A percentile compares a stretch with the other conserved stretches of the same genome.
Conservation (phyloP, 2,888 invertebrate species). For the Hirtodrosophila histrioides region DNA sequence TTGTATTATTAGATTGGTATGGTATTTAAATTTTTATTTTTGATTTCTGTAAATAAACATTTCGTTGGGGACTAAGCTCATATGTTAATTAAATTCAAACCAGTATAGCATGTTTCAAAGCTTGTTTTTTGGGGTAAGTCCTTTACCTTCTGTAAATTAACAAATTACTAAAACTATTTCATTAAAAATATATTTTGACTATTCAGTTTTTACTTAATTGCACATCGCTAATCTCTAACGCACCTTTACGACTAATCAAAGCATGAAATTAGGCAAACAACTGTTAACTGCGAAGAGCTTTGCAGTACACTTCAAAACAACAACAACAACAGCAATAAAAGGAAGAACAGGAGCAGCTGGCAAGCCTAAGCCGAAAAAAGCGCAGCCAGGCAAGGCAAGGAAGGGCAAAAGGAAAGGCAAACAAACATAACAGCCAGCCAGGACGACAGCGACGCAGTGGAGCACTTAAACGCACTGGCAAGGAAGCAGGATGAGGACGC, state of each 20-base stretch:
- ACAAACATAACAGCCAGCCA: conserved; percentile 36
- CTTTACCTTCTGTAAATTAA: no score
- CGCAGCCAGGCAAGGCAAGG: conserved; percentile 33
- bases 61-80: no score
- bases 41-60: no score
- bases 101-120: no score
- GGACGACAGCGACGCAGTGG: conserved; percentile 50
- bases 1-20: no score
- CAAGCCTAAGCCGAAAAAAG: conserved; percentile 57
- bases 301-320: conserved; percentile 30
- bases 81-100: no score
- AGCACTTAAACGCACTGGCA: conserved; percentile 47
- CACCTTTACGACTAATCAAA: conserved; percentile 65
- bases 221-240: neutral
- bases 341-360: conserved; percentile 5
- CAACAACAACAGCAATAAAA: conserved; percentile 27
- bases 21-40: no score
- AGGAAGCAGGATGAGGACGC: neutral
- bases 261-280: conserved; percentile 77
- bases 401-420: conserved; percentile 38
- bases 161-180: no score
- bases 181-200: no score
- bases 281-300: conserved; percentile 36
- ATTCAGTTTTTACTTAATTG: neutral
- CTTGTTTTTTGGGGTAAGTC: no score